A percentile compares a stretch with the other conserved stretches of the same genome.
These are phyloP conservation scores for Phyllotreta cruciferae DNA, from an alignment of 2,888 invertebrate genomes.

Conservation along the genomic window DNA sequence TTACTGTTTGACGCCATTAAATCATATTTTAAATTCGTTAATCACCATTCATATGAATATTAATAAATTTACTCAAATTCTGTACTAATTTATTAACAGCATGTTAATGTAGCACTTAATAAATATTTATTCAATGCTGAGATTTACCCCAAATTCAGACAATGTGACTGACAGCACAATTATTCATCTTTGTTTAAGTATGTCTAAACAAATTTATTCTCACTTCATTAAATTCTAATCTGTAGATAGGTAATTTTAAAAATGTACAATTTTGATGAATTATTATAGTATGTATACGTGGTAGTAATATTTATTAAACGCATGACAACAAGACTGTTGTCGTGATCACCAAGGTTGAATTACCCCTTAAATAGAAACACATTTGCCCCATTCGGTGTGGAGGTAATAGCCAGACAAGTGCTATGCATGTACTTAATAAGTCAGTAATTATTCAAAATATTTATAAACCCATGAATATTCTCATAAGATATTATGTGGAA, in stretches of 20 bases:
- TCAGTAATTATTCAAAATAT: slow-evolving; percentile 29
- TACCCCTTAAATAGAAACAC: slow-evolving; percentile 11
- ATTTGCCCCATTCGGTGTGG: slow-evolving; percentile 1
- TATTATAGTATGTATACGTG: not conserved
- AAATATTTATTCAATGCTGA: too few species aligned
- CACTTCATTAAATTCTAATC: not conserved
- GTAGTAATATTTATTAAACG: not conserved
- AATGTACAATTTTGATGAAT: not conserved
- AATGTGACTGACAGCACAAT: too few species aligned
- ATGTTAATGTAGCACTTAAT: too few species aligned
- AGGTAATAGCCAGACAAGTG: slow-evolving; percentile 25
- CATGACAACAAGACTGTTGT: not conserved
- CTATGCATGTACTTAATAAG: slow-evolving; percentile 27
- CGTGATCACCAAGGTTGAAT: slow-evolving; percentile 9
- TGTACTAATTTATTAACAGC: too few species aligned
- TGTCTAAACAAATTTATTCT: too few species aligned
- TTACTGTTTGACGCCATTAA: too few species aligned
- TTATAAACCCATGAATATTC: slow-evolving; percentile 30
- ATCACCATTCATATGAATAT: too few species aligned
- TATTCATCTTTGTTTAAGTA: too few species aligned
- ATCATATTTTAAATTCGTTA: too few species aligned
- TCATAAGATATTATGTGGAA: slow-evolving; percentile 26
- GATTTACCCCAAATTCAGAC: too few species aligned
- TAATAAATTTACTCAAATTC: too few species aligned
- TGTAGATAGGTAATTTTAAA: not conserved